Base-by-base conservation (phyloP, 1,140 invertebrate genomes). In the Portunus trituberculatus region DNA sequence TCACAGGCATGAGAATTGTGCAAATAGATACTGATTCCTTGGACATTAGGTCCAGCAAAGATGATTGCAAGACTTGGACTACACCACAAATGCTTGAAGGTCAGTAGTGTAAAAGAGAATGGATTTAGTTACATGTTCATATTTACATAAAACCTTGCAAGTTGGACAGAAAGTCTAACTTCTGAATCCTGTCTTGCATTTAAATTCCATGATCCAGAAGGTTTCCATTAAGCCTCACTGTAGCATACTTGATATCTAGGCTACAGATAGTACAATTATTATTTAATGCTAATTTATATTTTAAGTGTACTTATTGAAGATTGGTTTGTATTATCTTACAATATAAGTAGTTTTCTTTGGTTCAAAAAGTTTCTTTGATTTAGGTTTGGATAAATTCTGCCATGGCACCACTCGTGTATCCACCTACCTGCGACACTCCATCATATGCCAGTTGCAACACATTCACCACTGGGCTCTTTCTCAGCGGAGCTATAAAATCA, bases 1-100 rank as follows among this genome's bases (percentile, higher is more conserved):
- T 95, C 52, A 95, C 94, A 16, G 94, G 94, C 20, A 32, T 92
- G 31, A 31, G 94, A 29, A 91, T 95, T 25, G 92, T 93, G 29
- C 91, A 95, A 25, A 52, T 59, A 7, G n/a, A 76, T 14, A 83
- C 48, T 32, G 90, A 83, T 20, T 28, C 32, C 16, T 16, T 95
- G 7, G 39, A 32, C 39, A 86, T 48, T 28, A 87, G 91, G 45
- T 31, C 92, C 4, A 48, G 39, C 28, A 83, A 91, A 46, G 91
- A 89, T 76, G 29, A 48, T 10, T 76, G 94, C 31, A 95, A 95
- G n/a, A 10, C 20, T 14, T 84, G 87, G 52, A 89, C 52, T 31
- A 82, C 84, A 83, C 3, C 28, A 28, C 46, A 95, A 82, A 84
- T 92, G 14, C 76, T 95, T 39, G 29, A 95, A 31, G 59, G 94